phyloP scores from a whole-genome alignment of 1,140 invertebrate species.

The Heliothis subflexa region DNA sequence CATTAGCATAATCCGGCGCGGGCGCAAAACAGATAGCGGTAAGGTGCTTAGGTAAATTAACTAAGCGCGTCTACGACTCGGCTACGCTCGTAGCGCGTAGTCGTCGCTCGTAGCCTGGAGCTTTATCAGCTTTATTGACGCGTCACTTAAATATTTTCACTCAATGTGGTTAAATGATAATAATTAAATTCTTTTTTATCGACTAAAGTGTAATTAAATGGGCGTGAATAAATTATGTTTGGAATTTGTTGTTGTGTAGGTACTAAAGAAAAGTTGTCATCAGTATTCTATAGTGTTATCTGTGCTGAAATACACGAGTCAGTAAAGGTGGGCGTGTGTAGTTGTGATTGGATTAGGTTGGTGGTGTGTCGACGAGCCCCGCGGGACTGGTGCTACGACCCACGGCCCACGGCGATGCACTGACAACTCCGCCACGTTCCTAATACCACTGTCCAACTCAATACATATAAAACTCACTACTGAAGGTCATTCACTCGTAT shows the following conservation, averaged over 20 bases:
- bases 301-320: conserved; percentile 36
- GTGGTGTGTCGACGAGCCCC: conserved; percentile 78
- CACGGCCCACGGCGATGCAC: conserved; percentile 70
- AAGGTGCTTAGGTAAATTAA: conserved; percentile 85
- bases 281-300: conserved; percentile 12
- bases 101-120: conserved; percentile 53
- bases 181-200: conserved; percentile 10
- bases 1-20: conserved; percentile 82
- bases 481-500: conserved; percentile 69
- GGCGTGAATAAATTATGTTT: too few species aligned
- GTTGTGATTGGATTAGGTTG: conserved; percentile 82
- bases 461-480: conserved; percentile 71
- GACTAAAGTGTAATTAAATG: not conserved
- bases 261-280: not conserved
- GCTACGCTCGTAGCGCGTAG: conserved; percentile 68
- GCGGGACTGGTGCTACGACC: conserved; percentile 58
- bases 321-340: conserved; percentile 69
- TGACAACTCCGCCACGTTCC: conserved; percentile 64
- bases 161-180: conserved; percentile 12
- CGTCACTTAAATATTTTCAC: conserved; percentile 35
- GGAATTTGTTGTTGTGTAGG: too few species aligned
- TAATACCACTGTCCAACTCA: conserved; percentile 67
- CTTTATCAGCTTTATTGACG: conserved; percentile 56
- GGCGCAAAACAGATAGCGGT: conserved; percentile 80
- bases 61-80: conserved; percentile 59